phyloP scores from a whole-genome alignment of 2,113 vertebrate species.

The Seriola rivoliana region DNA sequence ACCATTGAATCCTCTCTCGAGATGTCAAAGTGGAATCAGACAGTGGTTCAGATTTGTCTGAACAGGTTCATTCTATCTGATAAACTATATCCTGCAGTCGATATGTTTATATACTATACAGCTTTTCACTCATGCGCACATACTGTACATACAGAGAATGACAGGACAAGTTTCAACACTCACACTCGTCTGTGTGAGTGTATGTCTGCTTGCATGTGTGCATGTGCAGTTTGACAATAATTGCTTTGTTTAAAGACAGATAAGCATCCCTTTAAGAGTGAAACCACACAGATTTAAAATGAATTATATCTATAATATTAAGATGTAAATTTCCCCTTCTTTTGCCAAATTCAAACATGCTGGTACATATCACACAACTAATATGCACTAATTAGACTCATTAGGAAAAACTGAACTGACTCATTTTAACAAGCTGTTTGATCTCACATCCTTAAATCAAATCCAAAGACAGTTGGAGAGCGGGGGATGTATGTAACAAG shows the following conservation, averaged over 20 bases:
- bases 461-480: neutral
- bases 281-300: neutral
- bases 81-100: neutral
- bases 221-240: neutral
- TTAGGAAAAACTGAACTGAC: neutral
- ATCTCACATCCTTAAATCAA: slow-evolving; percentile 20
- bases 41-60: too few species aligned
- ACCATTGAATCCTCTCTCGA: neutral
- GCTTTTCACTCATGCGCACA: neutral
- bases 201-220: neutral
- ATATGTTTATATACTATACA: neutral
- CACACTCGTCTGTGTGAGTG: neutral
- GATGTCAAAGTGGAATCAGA: neutral
- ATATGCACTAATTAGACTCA: neutral
- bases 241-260: slow-evolving; percentile 14
- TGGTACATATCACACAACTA: neutral
- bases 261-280: neutral
- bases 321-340: neutral
- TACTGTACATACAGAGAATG: neutral
- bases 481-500: neutral
- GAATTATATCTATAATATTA: neutral
- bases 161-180: neutral
- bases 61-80: neutral
- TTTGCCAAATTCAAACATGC: neutral
- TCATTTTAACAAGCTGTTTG: slow-evolving; percentile 11